Evolutionary conservation across 1,140 invertebrate species (phyloP).

Genomic region (Drosophila serrata): DNA sequence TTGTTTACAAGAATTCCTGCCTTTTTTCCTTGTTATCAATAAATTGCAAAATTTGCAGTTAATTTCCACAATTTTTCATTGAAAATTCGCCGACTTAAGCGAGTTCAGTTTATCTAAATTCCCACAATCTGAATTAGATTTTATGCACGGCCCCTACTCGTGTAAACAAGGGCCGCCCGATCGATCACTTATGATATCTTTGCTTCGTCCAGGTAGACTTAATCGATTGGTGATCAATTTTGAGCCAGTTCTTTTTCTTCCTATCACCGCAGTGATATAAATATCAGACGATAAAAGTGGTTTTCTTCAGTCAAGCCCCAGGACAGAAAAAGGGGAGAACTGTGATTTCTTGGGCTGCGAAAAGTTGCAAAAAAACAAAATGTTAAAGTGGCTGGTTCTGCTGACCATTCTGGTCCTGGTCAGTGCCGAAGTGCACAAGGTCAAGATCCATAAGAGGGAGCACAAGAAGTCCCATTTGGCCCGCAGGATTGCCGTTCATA

Average conservation of each 20-base stretch:
- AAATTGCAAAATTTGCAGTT: constrained; percentile 7
- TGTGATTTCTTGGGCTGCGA: background rate
- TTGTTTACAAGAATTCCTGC: constrained; percentile 23
- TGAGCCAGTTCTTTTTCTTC: constrained; percentile 6
- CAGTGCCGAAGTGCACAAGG: constrained; percentile 60
- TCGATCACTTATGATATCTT: constrained; percentile 57
- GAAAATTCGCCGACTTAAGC: constrained; percentile 14
- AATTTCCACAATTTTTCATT: constrained; percentile 18
- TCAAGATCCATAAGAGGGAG: constrained; percentile 55
- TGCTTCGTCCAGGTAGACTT: constrained; percentile 20
- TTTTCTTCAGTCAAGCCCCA: constrained; percentile 42
- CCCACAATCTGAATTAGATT: constrained; percentile 1
- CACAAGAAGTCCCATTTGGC: constrained; percentile 40
- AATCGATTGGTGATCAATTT: constrained; percentile 54
- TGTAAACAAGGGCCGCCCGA: constrained; percentile 34
- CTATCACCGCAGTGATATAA: constrained; percentile 39
- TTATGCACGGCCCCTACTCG: constrained; percentile 23
- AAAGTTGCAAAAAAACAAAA: constrained; percentile 10
- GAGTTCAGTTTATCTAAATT: constrained; percentile 25
- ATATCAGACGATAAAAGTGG: constrained; percentile 10
- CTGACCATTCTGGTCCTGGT: constrained; percentile 48
- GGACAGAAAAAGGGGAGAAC: constrained; percentile 34
- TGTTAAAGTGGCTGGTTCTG: constrained; percentile 60
- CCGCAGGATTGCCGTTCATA: constrained; percentile 31
- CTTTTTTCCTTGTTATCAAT: constrained; percentile 22